phyloP scores from a whole-genome alignment of 2,888 invertebrate species.

The Rhingia rostrata region DNA sequence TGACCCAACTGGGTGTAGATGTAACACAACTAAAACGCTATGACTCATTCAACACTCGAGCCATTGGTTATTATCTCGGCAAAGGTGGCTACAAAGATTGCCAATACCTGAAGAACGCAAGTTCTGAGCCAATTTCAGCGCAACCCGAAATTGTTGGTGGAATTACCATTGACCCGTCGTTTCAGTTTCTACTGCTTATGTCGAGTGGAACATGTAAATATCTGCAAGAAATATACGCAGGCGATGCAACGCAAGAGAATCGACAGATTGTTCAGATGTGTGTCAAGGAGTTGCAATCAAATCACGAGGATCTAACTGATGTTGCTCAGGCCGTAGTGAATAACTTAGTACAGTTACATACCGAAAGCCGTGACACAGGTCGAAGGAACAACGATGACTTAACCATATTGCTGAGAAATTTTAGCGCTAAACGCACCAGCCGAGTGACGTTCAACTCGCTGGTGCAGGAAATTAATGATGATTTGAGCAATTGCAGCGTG shows the following conservation, averaged over 20 bases:
- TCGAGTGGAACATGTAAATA: conserved; percentile 93
- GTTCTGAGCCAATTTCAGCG: conserved; percentile 91
- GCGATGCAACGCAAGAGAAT: conserved; percentile 89
- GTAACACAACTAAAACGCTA: conserved; percentile 83
- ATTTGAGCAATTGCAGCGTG: conserved; percentile 32
- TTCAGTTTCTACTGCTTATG: conserved; percentile 90
- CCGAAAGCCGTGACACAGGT: conserved; percentile 86
- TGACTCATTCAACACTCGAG: conserved; percentile 87
- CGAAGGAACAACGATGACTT: conserved; percentile 88
- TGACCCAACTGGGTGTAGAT: conserved; percentile 90
- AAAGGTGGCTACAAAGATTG: conserved; percentile 94
- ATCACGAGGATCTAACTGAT: conserved; percentile 90
- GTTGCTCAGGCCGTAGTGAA: conserved; percentile 94
- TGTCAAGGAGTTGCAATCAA: conserved; percentile 87
- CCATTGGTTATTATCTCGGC: conserved; percentile 93
- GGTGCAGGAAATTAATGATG: conserved; percentile 84
- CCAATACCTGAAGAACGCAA: conserved; percentile 88
- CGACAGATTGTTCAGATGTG: conserved; percentile 91
- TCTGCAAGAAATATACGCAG: conserved; percentile 90
- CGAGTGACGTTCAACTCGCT: conserved; percentile 86
- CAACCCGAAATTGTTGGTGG: conserved; percentile 93
- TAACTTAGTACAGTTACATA: conserved; percentile 92
- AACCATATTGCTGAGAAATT: conserved; percentile 92
- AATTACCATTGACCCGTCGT: conserved; percentile 90
- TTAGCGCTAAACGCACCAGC: conserved; percentile 85